Conservation (phyloP, 2,797 vertebrate genomes). For the Nasua narica region DNA sequence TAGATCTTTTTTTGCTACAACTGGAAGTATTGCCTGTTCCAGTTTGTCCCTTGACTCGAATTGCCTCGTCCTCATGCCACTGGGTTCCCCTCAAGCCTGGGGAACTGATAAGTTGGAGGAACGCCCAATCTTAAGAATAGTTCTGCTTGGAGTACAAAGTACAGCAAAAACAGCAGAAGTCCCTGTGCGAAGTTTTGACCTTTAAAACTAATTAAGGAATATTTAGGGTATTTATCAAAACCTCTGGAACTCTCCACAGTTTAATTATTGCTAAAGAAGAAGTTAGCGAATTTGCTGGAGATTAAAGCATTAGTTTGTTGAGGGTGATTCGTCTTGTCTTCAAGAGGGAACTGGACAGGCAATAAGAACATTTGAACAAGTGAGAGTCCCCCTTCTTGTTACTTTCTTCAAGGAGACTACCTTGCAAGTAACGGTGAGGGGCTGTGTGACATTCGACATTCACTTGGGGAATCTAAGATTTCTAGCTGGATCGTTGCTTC, state of each 20-base stretch:
- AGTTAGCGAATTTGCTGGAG: neutral
- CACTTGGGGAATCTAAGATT: neutral
- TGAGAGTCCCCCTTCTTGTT: neutral
- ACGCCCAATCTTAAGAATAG: neutral
- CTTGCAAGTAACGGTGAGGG: neutral
- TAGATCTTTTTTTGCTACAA: neutral
- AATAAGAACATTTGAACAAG: neutral
- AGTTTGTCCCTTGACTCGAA: neutral
- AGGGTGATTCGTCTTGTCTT: neutral
- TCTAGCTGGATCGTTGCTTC: neutral
- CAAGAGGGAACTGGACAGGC: neutral
- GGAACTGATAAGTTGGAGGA: neutral
- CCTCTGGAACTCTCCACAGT: neutral
- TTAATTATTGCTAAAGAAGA: neutral
- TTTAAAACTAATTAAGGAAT: constrained; percentile 24
- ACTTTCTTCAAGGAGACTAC: neutral
- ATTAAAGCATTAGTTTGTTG: neutral
- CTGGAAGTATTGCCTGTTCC: neutral
- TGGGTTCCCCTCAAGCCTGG: neutral
- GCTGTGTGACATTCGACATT: neutral
- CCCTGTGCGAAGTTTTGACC: neutral
- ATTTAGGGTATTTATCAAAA: neutral
- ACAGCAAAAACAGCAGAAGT: neutral
- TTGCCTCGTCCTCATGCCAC: neutral
- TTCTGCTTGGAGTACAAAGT: neutral